Conservation (phyloP, 1,140 invertebrate genomes). For the Penaeus vannamei region DNA sequence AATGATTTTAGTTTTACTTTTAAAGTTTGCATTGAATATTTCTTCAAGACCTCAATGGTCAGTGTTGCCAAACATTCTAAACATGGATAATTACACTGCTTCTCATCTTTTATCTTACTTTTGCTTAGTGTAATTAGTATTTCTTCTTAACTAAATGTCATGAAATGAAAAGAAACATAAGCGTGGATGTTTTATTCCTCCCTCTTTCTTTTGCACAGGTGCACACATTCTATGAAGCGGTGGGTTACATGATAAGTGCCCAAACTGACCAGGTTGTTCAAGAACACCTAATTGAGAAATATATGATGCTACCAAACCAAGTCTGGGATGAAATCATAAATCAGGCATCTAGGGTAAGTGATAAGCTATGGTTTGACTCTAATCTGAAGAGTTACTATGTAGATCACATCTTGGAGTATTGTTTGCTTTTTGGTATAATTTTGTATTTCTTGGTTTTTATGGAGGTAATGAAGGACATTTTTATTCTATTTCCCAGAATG, state of each 20-base stretch:
- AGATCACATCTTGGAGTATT: conserved; percentile 37
- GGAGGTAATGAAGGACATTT: background rate
- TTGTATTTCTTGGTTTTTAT: background rate
- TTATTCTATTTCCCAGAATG: conserved; percentile 79
- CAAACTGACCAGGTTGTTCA: conserved; percentile 91
- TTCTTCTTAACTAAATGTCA: too few species aligned
- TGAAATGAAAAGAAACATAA: too few species aligned
- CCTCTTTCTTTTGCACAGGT: conserved; percentile 77
- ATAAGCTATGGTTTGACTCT: conserved; percentile 69
- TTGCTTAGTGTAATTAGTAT: too few species aligned
- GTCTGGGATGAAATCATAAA: conserved; percentile 99
- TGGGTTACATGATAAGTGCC: conserved; percentile 98
- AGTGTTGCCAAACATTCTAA: too few species aligned
- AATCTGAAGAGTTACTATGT: background rate
- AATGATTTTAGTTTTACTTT: too few species aligned
- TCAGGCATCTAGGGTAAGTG: conserved; percentile 86
- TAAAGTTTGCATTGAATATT: too few species aligned
- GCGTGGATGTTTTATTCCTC: background rate
- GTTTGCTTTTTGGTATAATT: conserved; percentile 61
- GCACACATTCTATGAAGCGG: conserved; percentile 99
- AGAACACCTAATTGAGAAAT: conserved; percentile 95
- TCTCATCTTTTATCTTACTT: too few species aligned
- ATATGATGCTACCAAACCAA: conserved; percentile 98
- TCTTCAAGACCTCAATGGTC: too few species aligned
- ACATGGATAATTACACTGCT: too few species aligned